A percentile compares a stretch with the other conserved stretches of the same genome.
Evolutionary conservation across 2,888 invertebrate genomes (phyloP).

Genomic region (Odontocerum albicorne): DNA sequence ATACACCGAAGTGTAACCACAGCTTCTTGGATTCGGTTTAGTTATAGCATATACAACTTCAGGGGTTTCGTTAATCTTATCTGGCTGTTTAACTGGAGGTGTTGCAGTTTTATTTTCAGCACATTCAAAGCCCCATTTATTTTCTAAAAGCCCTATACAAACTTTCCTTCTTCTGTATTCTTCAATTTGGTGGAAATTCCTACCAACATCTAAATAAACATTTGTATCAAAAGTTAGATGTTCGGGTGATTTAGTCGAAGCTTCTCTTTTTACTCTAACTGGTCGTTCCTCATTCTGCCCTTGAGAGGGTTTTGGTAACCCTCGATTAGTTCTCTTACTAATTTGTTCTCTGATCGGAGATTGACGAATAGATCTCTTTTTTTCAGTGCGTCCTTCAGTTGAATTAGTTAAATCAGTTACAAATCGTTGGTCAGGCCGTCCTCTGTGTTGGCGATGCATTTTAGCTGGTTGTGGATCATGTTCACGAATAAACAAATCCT

Average conservation of each 20-base stretch:
- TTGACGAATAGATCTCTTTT: slow-evolving; percentile 1
- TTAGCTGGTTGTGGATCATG: slow-evolving; percentile 18
- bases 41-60: slow-evolving; percentile 26
- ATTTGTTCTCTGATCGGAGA: slow-evolving; percentile 1
- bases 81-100: neutral
- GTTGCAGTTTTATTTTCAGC: neutral
- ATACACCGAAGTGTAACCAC: slow-evolving; percentile 41
- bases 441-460: slow-evolving; percentile 24
- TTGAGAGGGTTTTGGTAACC: too few species aligned
- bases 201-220: too few species aligned
- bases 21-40: slow-evolving; percentile 35
- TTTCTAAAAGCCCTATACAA: too few species aligned
- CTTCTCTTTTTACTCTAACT: neutral
- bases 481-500: slow-evolving; percentile 17
- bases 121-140: too few species aligned
- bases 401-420: neutral
- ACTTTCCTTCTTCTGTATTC: too few species aligned
- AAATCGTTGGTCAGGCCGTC: slow-evolving; percentile 13
- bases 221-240: too few species aligned
- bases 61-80: slow-evolving; percentile 4
- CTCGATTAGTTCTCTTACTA: neutral
- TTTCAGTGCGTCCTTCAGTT: neutral
- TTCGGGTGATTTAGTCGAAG: neutral
- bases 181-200: too few species aligned
- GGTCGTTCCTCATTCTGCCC: neutral